Evolutionary conservation across 2,113 vertebrate genomes (phyloP).

Genomic region (Dermatemys mawii): DNA sequence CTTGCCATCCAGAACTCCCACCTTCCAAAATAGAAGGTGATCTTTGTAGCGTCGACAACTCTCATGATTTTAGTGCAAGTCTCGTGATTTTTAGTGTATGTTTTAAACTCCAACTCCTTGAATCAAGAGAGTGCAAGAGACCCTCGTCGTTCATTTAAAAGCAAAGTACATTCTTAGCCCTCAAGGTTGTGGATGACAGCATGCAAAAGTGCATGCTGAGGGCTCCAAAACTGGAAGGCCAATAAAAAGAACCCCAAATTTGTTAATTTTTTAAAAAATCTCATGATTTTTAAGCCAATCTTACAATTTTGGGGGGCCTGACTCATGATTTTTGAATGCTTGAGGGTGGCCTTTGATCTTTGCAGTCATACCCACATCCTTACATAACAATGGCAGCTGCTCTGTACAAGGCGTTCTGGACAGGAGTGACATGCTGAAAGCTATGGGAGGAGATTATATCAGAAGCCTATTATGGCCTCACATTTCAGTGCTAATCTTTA

Average conservation of each 20-base stretch:
- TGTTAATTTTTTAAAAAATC: not conserved
- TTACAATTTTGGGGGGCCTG: not conserved
- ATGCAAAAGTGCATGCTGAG: conserved; percentile 13
- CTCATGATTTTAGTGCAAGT: not conserved
- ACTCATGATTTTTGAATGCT: no score
- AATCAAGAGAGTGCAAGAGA: not conserved
- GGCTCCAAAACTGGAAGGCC: not conserved
- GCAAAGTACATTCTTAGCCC: conserved; percentile 23
- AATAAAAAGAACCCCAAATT: conserved; percentile 41
- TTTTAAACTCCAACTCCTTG: conserved; percentile 34
- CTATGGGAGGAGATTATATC: conserved; percentile 50
- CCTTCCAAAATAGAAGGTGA: not conserved
- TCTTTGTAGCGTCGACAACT: not conserved
- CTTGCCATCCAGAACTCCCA: not conserved
- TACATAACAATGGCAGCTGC: conserved; percentile 20
- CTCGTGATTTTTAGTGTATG: not conserved
- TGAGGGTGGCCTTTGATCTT: conserved; percentile 52
- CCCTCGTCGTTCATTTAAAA: conserved; percentile 53
- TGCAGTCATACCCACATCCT: conserved; percentile 38
- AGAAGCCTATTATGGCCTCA: not conserved
- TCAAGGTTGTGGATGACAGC: conserved; percentile 44
- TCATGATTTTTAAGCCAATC: not conserved
- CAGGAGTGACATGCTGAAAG: conserved; percentile 59
- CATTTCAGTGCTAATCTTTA: conserved; percentile 14
- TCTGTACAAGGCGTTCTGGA: not conserved